Conservation (phyloP, 2,113 vertebrate species). For the Scartelaos histophorus region DNA sequence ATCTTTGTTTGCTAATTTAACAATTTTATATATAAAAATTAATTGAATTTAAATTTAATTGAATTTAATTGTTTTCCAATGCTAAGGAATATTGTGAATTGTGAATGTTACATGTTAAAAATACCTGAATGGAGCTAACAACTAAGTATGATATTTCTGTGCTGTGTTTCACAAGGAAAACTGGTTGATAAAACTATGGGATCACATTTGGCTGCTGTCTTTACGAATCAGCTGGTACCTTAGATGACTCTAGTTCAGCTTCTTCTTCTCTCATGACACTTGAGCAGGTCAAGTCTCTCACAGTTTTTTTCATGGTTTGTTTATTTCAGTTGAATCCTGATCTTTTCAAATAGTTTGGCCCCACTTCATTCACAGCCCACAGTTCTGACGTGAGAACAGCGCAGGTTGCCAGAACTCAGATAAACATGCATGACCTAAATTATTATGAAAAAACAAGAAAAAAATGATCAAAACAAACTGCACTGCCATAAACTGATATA, state of each 20-base stretch:
- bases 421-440: background rate
- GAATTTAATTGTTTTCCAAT: no score
- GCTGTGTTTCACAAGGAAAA: no score
- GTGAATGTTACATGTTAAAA: no score
- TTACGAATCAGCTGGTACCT: background rate
- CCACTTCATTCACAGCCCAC: background rate
- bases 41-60: no score
- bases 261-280: background rate
- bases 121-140: no score
- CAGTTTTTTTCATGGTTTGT: background rate
- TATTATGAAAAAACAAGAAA: background rate
- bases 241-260: background rate
- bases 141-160: no score
- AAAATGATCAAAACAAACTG: conserved; percentile 4
- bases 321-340: background rate
- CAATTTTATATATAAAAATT: no score
- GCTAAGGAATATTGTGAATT: no score
- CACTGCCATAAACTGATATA: no score
- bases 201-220: background rate
- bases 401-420: conserved; percentile 12
- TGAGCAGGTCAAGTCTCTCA: background rate
- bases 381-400: background rate
- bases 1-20: no score
- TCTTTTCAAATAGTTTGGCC: conserved; percentile 7
- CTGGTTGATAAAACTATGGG: no score